phyloP scores from a whole-genome alignment of 1,140 invertebrate species.

The Battus philenor region DNA sequence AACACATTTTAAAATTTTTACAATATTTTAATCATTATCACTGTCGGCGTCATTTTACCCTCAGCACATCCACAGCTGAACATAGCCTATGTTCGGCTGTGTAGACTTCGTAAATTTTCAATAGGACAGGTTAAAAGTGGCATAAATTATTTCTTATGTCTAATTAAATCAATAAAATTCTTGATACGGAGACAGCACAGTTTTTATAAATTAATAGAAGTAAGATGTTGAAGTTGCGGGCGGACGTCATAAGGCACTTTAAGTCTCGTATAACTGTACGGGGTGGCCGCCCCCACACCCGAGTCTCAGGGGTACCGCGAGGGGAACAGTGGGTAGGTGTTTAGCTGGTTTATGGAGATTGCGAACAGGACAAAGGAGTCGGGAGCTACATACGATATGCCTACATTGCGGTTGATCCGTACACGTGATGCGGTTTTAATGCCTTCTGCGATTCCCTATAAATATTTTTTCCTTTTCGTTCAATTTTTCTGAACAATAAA shows the following conservation, averaged over 20 bases:
- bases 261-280: constrained; percentile 29
- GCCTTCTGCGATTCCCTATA: not conserved
- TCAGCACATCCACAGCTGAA: no score
- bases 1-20: no score
- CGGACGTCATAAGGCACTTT: constrained; percentile 43
- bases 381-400: constrained; percentile 9
- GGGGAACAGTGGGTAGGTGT: constrained; percentile 52
- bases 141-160: no score
- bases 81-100: no score
- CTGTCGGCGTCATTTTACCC: no score
- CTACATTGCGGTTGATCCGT: constrained; percentile 19
- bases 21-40: no score
- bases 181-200: no score
- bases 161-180: no score
- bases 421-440: constrained; percentile 15
- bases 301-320: constrained; percentile 17
- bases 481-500: no score
- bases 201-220: constrained; percentile 45
- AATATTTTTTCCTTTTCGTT: no score
- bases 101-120: no score
- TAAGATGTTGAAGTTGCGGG: constrained; percentile 18
- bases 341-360: constrained; percentile 71
- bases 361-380: constrained; percentile 54
- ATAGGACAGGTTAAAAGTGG: no score
- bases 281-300: constrained; percentile 17